These are phyloP conservation scores for Ornithoptera priamus DNA, from an alignment of 2,888 invertebrate genomes.

Conservation along the genomic window DNA sequence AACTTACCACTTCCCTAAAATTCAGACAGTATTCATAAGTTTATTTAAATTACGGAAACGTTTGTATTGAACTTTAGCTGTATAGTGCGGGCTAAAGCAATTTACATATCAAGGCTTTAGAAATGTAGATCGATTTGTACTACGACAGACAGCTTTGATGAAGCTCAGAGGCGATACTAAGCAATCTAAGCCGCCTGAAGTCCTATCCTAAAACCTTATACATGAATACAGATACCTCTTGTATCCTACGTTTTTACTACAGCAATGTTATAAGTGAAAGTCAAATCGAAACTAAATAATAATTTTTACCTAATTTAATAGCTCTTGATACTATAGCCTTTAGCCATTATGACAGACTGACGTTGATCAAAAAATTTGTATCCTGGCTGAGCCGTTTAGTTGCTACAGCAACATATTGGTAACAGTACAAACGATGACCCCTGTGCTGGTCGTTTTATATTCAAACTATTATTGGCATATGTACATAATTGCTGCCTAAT, in stretches of 20 bases:
- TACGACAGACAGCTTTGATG: slow-evolving; percentile 1
- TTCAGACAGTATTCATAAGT: background rate
- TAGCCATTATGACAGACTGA: too few relatives aligned
- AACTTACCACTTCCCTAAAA: too few relatives aligned
- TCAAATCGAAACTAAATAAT: too few relatives aligned
- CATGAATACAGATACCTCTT: background rate
- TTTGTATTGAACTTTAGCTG: background rate
- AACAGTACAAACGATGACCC: too few relatives aligned
- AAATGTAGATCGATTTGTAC: slow-evolving; percentile 8
- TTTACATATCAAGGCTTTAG: slow-evolving; percentile 10
- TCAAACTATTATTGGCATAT: too few relatives aligned
- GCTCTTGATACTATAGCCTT: too few relatives aligned
- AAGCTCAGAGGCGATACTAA: slow-evolving; percentile 8
- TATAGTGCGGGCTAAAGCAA: background rate
- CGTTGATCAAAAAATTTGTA: too few relatives aligned
- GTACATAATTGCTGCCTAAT: too few relatives aligned
- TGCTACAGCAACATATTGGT: too few relatives aligned
- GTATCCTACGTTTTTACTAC: background rate
- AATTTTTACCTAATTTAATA: too few relatives aligned
- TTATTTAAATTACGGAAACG: background rate
- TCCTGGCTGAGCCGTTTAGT: too few relatives aligned
- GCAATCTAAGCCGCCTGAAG: slow-evolving; percentile 3
- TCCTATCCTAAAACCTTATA: slow-evolving; percentile 6
- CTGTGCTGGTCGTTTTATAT: too few relatives aligned
- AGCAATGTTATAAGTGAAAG: background rate